Percentiles rank a stretch among this genome's conserved stretches.
These are phyloP conservation scores for Synergus laeviventris DNA, from an alignment of 2,888 invertebrate species.

Conservation along the genomic window DNA sequence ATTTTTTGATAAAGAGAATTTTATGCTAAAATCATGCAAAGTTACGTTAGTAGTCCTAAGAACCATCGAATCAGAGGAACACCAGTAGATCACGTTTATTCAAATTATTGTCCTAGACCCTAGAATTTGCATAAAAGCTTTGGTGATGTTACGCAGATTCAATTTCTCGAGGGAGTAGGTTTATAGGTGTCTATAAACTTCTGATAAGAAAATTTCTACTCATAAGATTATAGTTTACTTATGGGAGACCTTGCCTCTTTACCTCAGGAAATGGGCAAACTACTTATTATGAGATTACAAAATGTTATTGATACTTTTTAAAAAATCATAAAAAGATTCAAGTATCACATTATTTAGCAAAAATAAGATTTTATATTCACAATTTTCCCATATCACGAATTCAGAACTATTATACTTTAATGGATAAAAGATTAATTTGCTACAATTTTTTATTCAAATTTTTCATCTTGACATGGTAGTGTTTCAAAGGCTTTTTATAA, in stretches of 20 bases:
- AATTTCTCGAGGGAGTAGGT: neutral
- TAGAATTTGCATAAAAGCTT: neutral
- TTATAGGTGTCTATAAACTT: neutral
- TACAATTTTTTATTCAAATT: neutral
- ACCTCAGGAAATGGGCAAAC: neutral
- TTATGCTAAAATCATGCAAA: neutral
- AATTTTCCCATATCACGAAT: neutral
- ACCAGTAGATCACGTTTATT: neutral
- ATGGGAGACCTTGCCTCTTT: neutral
- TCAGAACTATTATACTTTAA: neutral
- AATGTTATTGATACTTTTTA: neutral
- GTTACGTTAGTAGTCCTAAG: neutral
- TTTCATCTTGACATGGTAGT: neutral
- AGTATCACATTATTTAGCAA: neutral
- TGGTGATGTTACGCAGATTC: slow-evolving; percentile 1
- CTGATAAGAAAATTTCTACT: neutral
- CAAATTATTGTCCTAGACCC: neutral
- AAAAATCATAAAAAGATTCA: neutral
- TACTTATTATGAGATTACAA: neutral
- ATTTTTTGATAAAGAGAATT: neutral
- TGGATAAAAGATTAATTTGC: neutral
- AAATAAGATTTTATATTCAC: neutral
- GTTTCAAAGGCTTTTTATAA: slow-evolving; percentile 7
- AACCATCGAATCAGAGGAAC: neutral
- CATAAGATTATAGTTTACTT: neutral